phyloP scores from a whole-genome alignment of 2,113 vertebrate species.

The Sapayoa aenigma region DNA sequence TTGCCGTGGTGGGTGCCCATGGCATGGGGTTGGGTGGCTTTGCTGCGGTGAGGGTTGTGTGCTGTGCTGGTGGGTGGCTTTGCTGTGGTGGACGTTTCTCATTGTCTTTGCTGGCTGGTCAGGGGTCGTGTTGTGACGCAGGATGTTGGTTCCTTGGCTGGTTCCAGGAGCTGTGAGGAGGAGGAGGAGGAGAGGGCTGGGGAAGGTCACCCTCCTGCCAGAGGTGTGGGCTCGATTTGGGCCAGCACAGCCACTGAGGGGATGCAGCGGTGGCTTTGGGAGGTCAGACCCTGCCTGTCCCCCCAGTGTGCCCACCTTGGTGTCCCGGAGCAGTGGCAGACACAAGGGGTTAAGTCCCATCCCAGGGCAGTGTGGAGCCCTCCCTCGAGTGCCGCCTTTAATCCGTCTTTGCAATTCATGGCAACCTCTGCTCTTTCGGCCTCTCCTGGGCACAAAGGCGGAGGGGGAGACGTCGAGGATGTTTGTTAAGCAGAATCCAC shows the following conservation, averaged over 20 bases:
- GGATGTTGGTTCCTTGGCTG: not conserved
- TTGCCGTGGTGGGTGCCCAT: not conserved
- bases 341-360: too few relatives aligned
- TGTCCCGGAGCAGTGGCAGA: too few relatives aligned
- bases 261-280: not conserved
- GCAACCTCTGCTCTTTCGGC: not conserved
- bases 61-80: accelerated
- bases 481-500: not conserved
- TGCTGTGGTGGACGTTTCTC: accelerated
- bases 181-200: not conserved
- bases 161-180: not conserved
- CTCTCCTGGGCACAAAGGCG: not conserved
- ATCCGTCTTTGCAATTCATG: conserved; percentile 13
- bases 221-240: not conserved
- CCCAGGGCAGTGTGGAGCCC: not conserved
- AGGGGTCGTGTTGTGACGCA: not conserved
- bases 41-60: too few relatives aligned
- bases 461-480: not conserved
- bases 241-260: not conserved
- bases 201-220: not conserved
- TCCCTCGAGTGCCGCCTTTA: not conserved
- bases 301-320: not conserved
- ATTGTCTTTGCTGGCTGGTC: not conserved
- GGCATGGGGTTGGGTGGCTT: not conserved
- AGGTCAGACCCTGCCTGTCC: not conserved